Conservation (phyloP, 2,888 invertebrate species). For the Clunio marinus region DNA sequence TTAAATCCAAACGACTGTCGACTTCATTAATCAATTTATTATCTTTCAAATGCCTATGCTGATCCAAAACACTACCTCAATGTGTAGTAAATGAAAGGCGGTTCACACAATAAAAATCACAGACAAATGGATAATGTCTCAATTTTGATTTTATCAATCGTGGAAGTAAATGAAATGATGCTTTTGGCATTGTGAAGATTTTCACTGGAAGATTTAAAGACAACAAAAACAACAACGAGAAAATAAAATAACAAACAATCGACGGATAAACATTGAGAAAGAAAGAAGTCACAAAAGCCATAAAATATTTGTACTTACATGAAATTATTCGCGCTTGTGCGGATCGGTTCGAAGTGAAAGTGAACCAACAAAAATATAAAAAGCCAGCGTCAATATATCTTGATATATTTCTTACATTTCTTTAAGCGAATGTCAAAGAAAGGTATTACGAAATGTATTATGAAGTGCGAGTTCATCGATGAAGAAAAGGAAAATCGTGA, state of each 20-base stretch:
- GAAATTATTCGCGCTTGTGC: background rate
- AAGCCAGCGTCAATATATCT: slow-evolving; percentile 28
- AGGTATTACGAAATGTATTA: slow-evolving; percentile 6
- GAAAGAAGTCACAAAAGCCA: background rate
- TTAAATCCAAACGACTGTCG: no score
- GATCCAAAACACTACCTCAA: no score
- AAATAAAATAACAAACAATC: slow-evolving; percentile 34
- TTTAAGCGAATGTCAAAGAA: slow-evolving; percentile 34
- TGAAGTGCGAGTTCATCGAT: slow-evolving; percentile 1
- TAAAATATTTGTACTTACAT: background rate
- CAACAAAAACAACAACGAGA: no score
- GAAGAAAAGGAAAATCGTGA: background rate
- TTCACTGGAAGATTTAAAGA: no score
- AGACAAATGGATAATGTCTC: no score
- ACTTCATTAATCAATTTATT: no score
- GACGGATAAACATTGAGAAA: slow-evolving; percentile 31
- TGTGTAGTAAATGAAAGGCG: no score
- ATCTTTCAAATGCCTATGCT: no score
- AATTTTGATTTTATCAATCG: no score
- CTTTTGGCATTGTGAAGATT: no score
- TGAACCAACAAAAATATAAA: slow-evolving; percentile 11
- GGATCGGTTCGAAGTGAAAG: slow-evolving; percentile 26
- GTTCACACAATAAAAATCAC: no score
- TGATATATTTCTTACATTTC: slow-evolving; percentile 19
- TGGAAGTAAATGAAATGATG: no score